A percentile compares a stretch with the other conserved stretches of the same genome.
Conservation (phyloP, 2,888 invertebrate species). For the Nemotelus nigrinus region DNA sequence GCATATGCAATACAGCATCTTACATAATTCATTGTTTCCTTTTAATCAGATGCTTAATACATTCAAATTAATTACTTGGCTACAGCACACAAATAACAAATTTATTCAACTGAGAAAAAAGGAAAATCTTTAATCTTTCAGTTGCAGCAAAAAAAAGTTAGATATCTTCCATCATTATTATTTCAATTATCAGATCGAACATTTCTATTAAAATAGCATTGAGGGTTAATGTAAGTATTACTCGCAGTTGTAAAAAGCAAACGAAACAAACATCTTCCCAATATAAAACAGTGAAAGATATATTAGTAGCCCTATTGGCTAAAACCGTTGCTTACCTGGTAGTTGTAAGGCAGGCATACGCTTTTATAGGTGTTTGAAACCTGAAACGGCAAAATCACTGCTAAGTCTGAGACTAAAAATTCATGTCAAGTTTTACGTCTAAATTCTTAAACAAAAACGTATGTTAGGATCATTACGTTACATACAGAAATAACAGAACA, state of each 20-base stretch:
- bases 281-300: no score
- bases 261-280: background rate
- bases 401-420: conserved; percentile 47
- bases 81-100: no score
- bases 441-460: background rate
- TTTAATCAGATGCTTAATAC: no score
- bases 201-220: background rate
- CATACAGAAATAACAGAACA: conserved; percentile 11
- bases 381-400: conserved; percentile 59
- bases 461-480: conserved; percentile 17
- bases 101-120: no score
- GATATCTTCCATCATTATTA: no score
- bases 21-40: no score
- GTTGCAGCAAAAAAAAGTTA: no score
- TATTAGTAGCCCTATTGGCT: conserved; percentile 16
- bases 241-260: background rate
- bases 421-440: conserved; percentile 10
- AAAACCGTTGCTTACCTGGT: conserved; percentile 61
- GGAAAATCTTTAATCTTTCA: no score
- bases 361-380: conserved; percentile 65
- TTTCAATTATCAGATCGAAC: background rate
- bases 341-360: conserved; percentile 65
- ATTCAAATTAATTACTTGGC: no score
- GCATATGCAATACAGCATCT: no score
- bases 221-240: background rate